phyloP scores from a whole-genome alignment of 2,797 vertebrate genomes.

The Cephalopachus bancanus region DNA sequence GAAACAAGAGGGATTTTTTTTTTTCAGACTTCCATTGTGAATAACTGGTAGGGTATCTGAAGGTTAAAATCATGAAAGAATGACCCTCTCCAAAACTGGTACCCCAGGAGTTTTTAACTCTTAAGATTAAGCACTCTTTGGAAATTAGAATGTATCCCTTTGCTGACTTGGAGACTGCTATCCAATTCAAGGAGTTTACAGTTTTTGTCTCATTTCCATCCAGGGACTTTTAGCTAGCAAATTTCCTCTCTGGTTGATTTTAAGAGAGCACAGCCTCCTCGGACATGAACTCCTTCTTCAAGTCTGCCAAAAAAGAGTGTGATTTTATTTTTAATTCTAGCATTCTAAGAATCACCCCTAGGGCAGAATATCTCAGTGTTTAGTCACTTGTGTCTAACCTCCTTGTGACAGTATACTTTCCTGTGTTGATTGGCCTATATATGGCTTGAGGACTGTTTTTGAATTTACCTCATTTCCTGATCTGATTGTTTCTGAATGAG shows the following conservation, averaged over 20 bases:
- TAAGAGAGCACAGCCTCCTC: not conserved
- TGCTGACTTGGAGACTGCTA: not conserved
- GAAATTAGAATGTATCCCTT: not conserved
- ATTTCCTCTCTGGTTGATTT: not conserved
- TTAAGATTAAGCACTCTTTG: not conserved
- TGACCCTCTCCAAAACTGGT: not conserved
- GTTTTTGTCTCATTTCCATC: not conserved
- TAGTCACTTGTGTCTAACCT: not conserved
- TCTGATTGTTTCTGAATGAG: not conserved
- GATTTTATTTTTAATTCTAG: not conserved
- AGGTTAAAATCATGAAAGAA: not conserved
- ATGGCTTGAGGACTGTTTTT: not conserved
- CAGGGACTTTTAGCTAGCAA: not conserved
- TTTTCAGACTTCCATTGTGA: not conserved
- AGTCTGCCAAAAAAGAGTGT: not conserved
- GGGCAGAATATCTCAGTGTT: not conserved
- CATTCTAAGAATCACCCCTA: not conserved
- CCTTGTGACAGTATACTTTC: not conserved
- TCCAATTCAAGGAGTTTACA: not conserved
- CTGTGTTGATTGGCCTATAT: not conserved
- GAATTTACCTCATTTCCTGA: not conserved
- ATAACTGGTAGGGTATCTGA: not conserved
- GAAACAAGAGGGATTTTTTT: not conserved
- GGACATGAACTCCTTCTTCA: not conserved
- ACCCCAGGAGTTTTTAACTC: not conserved